Evolutionary conservation across 2,797 vertebrate species (phyloP), one percentile per base, ranked within the genome.

Genomic region (Notamacropus eugenii): DNA sequence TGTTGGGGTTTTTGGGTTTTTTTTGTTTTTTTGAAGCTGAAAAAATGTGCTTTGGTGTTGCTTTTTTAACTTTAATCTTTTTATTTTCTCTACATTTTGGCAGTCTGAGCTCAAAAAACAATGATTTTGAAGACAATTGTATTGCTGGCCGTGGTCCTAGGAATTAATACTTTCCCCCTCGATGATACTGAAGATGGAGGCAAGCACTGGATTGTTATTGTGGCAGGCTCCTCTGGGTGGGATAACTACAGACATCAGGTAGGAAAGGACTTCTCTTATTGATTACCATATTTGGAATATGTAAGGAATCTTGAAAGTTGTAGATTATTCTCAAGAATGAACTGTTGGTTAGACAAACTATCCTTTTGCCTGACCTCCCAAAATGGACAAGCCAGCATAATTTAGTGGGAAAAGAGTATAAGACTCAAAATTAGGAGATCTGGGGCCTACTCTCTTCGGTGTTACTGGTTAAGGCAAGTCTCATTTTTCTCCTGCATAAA

Each of bases 171-270:
- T 0, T 93, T 99, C 55, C 98, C 98, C 0, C 1, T 98, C 5
- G 98, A 99, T 91, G 97, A 99, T 0, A 97, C 98, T 0, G 98
- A 99, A n/a, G 97, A 98, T 4, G 99, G 99, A 27, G 99, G 98
- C 96, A 99, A 99, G 96, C 99, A 99, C 98, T 99, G 99, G 99
- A 99, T 99, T 74, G 98, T 99, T 29, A 99, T 99, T 2, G 99
- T 99, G 0, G 99, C 99, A 0, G 99, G 99, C 0, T 99, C 99
- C 0, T 99, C 99, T 0, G 99, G 99, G 98, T 99, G 99, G 99
- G 99, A 99, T 98, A 99, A 99, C 98, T 99, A 99, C 96, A 99
- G 99, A 93, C 99, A 99, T 97, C 99, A 99, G 99, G 99, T 99
- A 98, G 99, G 99, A 91, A 67, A 28, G 0, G 29, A 27, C 13